Conservation (phyloP, 2,888 invertebrate species). For the Drosophila colorata region DNA sequence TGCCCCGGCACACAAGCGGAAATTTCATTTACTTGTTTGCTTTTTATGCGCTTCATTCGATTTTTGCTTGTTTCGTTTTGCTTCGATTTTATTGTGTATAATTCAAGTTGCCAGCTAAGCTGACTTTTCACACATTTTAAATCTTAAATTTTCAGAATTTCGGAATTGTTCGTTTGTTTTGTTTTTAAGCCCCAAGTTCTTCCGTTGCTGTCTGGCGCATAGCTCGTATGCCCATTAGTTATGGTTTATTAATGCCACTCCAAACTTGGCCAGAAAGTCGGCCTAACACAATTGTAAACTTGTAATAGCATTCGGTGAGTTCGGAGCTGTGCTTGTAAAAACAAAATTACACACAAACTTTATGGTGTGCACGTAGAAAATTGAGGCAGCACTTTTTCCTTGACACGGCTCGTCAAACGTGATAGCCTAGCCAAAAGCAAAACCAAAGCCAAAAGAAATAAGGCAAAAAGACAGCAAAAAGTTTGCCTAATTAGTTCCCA, state of each 20-base stretch:
- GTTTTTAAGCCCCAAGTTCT: constrained; percentile 1
- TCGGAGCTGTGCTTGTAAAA: constrained; percentile 64
- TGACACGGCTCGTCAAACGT: constrained; percentile 74
- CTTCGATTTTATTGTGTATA: constrained; percentile 39
- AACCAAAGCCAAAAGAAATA: constrained; percentile 30
- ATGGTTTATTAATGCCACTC: constrained; percentile 72
- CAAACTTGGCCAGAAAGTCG: constrained; percentile 37
- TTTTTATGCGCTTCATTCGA: constrained; percentile 57
- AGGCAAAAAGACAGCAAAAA: constrained; percentile 57
- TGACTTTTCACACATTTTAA: constrained; percentile 37
- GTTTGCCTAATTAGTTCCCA: constrained; percentile 72
- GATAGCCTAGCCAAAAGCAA: constrained; percentile 34
- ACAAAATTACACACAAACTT: constrained; percentile 74
- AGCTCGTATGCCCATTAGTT: constrained; percentile 58
- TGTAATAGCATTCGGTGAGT: constrained; percentile 73
- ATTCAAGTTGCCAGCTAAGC: constrained; percentile 34
- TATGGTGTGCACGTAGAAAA: constrained; percentile 75
- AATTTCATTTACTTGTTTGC: constrained; percentile 80
- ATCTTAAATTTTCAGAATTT: constrained; percentile 35
- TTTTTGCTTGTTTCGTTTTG: constrained; percentile 23
- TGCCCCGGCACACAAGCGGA: constrained; percentile 57
- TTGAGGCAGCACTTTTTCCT: constrained; percentile 54
- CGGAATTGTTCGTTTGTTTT: background rate
- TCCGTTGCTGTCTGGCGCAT: constrained; percentile 20
- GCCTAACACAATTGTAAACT: constrained; percentile 76